Evolutionary conservation across 2,797 vertebrate genomes (phyloP), one percentile per base, ranked within the genome.

Genomic region (Mus caroli): DNA sequence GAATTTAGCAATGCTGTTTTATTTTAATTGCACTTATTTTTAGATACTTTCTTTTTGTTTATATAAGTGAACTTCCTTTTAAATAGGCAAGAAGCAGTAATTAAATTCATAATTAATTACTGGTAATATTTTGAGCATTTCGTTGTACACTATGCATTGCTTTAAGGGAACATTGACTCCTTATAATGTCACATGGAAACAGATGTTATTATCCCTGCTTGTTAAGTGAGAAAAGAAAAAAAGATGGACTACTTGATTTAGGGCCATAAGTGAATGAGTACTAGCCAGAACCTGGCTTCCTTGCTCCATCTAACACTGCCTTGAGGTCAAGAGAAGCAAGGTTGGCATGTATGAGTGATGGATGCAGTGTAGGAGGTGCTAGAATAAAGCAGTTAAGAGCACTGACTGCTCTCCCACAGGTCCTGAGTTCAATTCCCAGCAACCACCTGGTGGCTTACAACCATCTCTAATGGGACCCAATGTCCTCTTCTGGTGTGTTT

Each of bases 21-120:
- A 8, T 58, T 93, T 80, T 92, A 77, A 73, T 67, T 92, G 43
- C 52, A 92, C 54, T 91, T 83, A 78, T 91, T 90, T 92, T 96
- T 93, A 71, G 80, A 28, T 92, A 69, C 19, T 79, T 84, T 79
- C n/a, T 62, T 7, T 46, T 10, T 92, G 4, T 71, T 84, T 94
- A 80, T 87, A 34, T 13, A 80, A 84, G 4, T 67, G 46, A 71
- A 90, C 58, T 78, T 71, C 58, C 69, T 90, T 76, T 84, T 75
- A 67, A 92, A 77, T 52, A 79, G n/a, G 31, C 60, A 93, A 86
- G 34, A 91, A 58, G 43, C 54, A 79, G 52, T 34, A 78, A 56
- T 69, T 78, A 83, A 46, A 85, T 69, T 71, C 88, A 34, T n/a
- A 77, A 78, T 5, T 54, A 75, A 77, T 62, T 75, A 40, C 15